Percentiles rank a stretch among this genome's conserved stretches.
These are phyloP conservation scores for Bemisia tabaci DNA, from an alignment of 1,140 invertebrate genomes.

Conservation along the genomic window DNA sequence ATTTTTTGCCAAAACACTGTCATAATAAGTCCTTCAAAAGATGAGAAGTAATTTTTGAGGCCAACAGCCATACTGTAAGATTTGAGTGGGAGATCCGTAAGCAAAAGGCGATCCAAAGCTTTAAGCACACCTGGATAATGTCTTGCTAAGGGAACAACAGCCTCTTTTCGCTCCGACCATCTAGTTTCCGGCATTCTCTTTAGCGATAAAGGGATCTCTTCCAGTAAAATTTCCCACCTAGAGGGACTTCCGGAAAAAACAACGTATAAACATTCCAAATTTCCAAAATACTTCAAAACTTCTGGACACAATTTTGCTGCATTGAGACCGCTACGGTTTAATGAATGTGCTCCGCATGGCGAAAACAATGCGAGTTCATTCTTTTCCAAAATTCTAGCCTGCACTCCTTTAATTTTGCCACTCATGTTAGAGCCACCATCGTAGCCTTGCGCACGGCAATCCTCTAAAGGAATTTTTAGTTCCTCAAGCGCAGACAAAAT, in stretches of 20 bases:
- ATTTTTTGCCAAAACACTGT: constrained; percentile 7
- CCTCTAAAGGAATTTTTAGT: constrained; percentile 11
- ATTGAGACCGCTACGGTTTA: constrained; percentile 15
- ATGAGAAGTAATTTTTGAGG: constrained; percentile 8
- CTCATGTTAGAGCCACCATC: constrained; percentile 23
- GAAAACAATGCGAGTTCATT: constrained; percentile 21
- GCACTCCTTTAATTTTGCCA: constrained; percentile 22
- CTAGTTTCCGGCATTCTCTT: constrained; percentile 1
- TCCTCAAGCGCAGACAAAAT: constrained; percentile 1
- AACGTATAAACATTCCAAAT: constrained; percentile 6
- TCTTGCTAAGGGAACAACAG: not conserved
- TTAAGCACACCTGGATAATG: constrained; percentile 7
- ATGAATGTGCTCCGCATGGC: constrained; percentile 26
- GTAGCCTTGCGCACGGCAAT: constrained; percentile 24
- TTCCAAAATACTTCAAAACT: constrained; percentile 8
- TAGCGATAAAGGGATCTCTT: constrained; percentile 5
- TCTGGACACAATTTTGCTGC: constrained; percentile 2
- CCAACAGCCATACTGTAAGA: not conserved
- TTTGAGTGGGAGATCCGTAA: not conserved
- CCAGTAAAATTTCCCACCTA: constrained; percentile 5
- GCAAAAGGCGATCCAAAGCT: constrained; percentile 2
- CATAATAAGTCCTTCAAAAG: constrained; percentile 5
- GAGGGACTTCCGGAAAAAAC: not conserved
- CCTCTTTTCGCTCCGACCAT: not conserved
- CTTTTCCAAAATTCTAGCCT: constrained; percentile 25